Conservation (phyloP, 2,797 vertebrate genomes). For the Typhlichthys eigenmanni region DNA sequence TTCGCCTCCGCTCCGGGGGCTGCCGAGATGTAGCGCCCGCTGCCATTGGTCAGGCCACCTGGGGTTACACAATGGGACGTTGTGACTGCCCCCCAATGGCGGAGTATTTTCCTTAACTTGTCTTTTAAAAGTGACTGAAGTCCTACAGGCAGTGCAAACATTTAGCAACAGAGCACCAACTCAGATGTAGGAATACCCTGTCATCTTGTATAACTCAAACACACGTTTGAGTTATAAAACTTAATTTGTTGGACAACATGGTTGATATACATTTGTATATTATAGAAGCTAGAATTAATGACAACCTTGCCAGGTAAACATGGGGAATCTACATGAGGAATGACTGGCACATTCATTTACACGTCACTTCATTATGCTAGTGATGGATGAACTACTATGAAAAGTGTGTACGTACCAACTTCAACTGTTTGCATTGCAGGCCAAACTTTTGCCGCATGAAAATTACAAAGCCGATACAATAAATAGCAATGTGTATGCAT, state of each 20-base stretch:
- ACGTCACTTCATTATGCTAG: neutral
- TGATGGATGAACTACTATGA: neutral
- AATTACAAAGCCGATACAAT: neutral
- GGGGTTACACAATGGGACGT: conserved; percentile 5
- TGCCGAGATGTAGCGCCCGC: conserved; percentile 96
- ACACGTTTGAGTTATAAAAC: too few species aligned
- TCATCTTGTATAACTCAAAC: too few species aligned
- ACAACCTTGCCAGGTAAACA: neutral
- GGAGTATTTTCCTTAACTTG: neutral
- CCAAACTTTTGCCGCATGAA: neutral
- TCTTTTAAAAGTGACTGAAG: neutral
- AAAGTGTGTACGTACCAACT: too few species aligned
- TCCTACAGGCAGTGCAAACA: too few species aligned
- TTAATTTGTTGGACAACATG: too few species aligned
- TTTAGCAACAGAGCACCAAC: too few species aligned
- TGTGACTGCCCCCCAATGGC: neutral
- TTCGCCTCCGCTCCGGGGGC: conserved; percentile 97
- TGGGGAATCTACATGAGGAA: neutral
- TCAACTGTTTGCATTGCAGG: too few species aligned
- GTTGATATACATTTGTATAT: too few species aligned
- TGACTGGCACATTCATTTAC: neutral
- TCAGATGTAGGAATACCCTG: too few species aligned
- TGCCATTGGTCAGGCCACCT: conserved; percentile 97
- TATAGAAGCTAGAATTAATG: too few species aligned
- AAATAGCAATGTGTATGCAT: neutral